These are phyloP conservation scores for Paratrypauchen microcephalus DNA, from an alignment of 2,797 vertebrate species.

Conservation along the genomic window DNA sequence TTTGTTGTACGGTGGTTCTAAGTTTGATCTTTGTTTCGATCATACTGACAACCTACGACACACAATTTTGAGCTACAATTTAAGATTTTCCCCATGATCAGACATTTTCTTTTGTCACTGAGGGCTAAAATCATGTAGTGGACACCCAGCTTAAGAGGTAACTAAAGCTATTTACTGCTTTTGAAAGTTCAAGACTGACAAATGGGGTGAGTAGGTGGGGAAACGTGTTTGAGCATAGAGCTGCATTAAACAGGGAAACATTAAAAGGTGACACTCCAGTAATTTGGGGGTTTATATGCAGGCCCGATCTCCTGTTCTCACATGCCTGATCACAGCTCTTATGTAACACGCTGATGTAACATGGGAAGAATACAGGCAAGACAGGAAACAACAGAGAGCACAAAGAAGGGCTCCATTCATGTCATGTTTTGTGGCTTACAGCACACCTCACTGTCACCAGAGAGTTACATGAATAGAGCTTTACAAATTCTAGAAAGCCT, in stretches of 20 bases:
- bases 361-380: conserved; percentile 38
- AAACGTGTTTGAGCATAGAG: not conserved
- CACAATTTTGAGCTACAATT: too few species aligned
- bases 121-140: too few species aligned
- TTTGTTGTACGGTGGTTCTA: too few species aligned
- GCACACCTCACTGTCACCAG: not conserved
- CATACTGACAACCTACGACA: too few species aligned
- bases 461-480: not conserved
- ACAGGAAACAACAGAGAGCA: conserved; percentile 44
- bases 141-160: too few species aligned
- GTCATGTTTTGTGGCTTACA: conserved; percentile 8
- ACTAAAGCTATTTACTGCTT: too few species aligned
- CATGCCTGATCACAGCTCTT: conserved; percentile 50
- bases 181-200: not conserved
- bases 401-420: conserved; percentile 1
- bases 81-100: too few species aligned
- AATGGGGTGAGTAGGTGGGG: not conserved
- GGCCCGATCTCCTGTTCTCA: conserved; percentile 39
- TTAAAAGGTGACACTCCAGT: not conserved
- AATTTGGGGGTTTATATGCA: conserved; percentile 20
- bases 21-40: too few species aligned
- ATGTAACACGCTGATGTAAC: conserved; percentile 64
- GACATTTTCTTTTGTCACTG: too few species aligned
- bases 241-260: not conserved
- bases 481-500: not conserved